Percentiles rank a stretch among this genome's conserved stretches.
Conservation (phyloP, 2,888 invertebrate genomes). For the Odontocerum albicorne region DNA sequence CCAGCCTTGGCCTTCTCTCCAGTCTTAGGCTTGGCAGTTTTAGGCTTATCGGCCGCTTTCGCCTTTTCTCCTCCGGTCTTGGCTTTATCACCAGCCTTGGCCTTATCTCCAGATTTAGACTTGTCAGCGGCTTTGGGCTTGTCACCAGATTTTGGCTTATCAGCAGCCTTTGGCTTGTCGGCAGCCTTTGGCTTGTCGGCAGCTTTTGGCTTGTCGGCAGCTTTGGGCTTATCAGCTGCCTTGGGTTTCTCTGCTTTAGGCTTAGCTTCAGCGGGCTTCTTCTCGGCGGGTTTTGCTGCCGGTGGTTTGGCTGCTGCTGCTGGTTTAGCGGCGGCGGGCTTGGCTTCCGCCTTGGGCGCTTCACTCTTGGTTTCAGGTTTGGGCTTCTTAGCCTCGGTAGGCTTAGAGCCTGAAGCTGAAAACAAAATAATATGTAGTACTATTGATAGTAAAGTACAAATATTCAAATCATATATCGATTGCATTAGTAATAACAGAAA, state of each 20-base stretch:
- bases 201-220: constrained; percentile 49
- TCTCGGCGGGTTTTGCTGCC: constrained; percentile 56
- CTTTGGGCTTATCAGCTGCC: constrained; percentile 42
- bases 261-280: constrained; percentile 46
- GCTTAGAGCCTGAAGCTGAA: constrained; percentile 48
- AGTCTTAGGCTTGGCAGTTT: constrained; percentile 40
- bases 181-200: constrained; percentile 51
- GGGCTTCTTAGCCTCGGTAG: constrained; percentile 52
- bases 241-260: constrained; percentile 41
- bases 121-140: constrained; percentile 38
- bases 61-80: constrained; percentile 44
- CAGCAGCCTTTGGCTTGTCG: constrained; percentile 41
- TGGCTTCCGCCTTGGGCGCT: constrained; percentile 51
- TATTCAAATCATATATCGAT: too few species aligned
- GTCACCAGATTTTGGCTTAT: constrained; percentile 45
- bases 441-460: not conserved
- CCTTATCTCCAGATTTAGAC: constrained; percentile 46
- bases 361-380: constrained; percentile 45
- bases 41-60: constrained; percentile 42
- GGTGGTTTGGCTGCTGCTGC: constrained; percentile 46
- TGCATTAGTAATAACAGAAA: too few species aligned
- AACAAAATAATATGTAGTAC: constrained; percentile 9
- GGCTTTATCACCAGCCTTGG: constrained; percentile 44
- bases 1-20: constrained; percentile 43
- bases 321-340: constrained; percentile 40